Conservation (phyloP, 2,888 invertebrate genomes). For the Pseudanteris insignis region DNA sequence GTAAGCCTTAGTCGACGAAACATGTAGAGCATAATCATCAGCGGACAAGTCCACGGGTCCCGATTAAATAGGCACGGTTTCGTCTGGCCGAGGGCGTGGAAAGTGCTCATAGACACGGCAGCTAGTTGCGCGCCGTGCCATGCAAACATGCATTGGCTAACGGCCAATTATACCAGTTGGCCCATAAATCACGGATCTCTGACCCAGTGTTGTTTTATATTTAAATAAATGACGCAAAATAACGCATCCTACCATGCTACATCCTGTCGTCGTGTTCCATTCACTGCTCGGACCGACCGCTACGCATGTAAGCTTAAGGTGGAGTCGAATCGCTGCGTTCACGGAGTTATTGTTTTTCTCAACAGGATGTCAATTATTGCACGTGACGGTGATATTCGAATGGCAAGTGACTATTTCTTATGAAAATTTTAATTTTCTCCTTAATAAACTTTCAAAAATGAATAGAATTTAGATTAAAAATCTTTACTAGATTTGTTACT, state of each 20-base stretch:
- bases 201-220: conserved; percentile 66
- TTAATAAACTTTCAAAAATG: too few species aligned
- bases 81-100: conserved; percentile 23
- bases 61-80: conserved; percentile 8
- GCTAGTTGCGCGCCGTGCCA: conserved; percentile 35
- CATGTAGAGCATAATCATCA: neutral
- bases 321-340: conserved; percentile 16
- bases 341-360: too few species aligned
- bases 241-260: conserved; percentile 38
- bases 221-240: too few species aligned
- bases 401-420: too few species aligned
- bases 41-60: neutral
- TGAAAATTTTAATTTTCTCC: too few species aligned
- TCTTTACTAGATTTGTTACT: too few species aligned
- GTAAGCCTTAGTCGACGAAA: neutral
- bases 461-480: too few species aligned
- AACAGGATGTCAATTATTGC: too few species aligned
- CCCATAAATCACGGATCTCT: conserved; percentile 65
- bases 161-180: conserved; percentile 60
- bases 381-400: too few species aligned
- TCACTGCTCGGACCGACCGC: conserved; percentile 14
- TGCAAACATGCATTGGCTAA: conserved; percentile 58
- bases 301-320: conserved; percentile 10
- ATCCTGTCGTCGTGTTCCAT: conserved; percentile 20
- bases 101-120: conserved; percentile 36